These are phyloP conservation scores for Actenoides hombroni DNA, from an alignment of 2,113 vertebrate genomes.

Conservation along the genomic window DNA sequence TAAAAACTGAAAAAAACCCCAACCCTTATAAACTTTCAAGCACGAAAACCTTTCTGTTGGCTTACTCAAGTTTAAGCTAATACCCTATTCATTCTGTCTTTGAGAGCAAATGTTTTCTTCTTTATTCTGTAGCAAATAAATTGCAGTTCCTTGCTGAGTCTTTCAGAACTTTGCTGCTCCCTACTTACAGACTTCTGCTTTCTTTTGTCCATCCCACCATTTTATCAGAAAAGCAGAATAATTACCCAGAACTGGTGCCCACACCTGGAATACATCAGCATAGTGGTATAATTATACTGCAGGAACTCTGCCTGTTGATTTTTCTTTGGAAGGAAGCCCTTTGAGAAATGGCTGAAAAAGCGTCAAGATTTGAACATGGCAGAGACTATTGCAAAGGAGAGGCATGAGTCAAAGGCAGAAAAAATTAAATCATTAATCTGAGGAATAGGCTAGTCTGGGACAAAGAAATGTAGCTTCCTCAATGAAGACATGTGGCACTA, in stretches of 20 bases:
- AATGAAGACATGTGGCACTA: background rate
- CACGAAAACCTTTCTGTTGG: background rate
- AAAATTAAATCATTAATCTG: background rate
- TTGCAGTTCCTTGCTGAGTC: background rate
- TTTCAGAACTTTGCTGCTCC: background rate
- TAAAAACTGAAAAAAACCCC: background rate
- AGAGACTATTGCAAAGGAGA: background rate
- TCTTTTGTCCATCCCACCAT: background rate
- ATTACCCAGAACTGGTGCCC: conserved; percentile 26
- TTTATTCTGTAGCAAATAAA: background rate
- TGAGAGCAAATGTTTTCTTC: background rate
- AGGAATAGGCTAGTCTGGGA: background rate
- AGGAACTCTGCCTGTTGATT: background rate
- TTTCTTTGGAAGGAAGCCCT: background rate
- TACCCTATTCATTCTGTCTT: background rate
- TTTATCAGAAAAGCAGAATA: conserved; percentile 13
- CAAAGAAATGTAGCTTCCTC: background rate
- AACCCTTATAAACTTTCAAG: background rate
- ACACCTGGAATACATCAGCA: conserved; percentile 4
- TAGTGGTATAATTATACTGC: background rate
- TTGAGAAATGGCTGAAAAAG: background rate
- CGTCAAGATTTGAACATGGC: background rate
- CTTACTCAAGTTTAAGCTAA: background rate
- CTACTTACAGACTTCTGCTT: background rate
- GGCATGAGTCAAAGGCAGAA: background rate